Base-by-base conservation (phyloP, 2,797 vertebrate species). In the Ptychobarbus kaznakovi region DNA sequence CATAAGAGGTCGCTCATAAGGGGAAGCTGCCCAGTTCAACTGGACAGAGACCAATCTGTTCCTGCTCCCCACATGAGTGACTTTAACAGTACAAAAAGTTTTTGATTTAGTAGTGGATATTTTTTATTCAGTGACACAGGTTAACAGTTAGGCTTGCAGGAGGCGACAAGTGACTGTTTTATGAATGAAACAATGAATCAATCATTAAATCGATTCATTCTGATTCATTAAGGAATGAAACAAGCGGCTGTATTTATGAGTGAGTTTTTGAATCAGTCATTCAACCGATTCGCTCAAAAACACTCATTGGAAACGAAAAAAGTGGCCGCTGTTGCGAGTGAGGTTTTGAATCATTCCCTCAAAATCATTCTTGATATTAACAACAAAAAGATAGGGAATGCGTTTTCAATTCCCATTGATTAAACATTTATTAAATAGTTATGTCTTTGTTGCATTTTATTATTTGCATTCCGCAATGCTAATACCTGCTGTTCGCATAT, bases 1-100 rank as follows among this genome's bases (percentile, higher is more conserved):
- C 74, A 84, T 18, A 58, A 22, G 72, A 42, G 63, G 69, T 44
- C 18, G 32, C 40, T 51, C 51, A 80, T 80, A 69, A 51, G 40
- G 25, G 49, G 3, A 74, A 78, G 40, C 56, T 79, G 16, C 25
- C 16, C 38, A 79, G 40, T 79, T 65, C 16, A 65, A 28, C 40
- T 46, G 40, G 40, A 65, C 18, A 20, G 44, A 68, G 28, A 49
- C 63, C 28, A 68, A 38, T 68, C 11, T 51, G 6, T 68, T 49
- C 12, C 20, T 35, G 16, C 25, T 65, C 25, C 18, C 25, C 40
- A 79, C n/a, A 80, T 80, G 9, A 20, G 8, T 63, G 53, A 79
- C 15, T 61, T 61, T 13, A 25, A 66, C 15, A 46, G 40, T 44
- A 77, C 20, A 56, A 32, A 35, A 32, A 32, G 25, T 32, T 53